These are phyloP conservation scores for Drosophila bocqueti DNA, from an alignment of 1,140 invertebrate species.

Conservation along the genomic window DNA sequence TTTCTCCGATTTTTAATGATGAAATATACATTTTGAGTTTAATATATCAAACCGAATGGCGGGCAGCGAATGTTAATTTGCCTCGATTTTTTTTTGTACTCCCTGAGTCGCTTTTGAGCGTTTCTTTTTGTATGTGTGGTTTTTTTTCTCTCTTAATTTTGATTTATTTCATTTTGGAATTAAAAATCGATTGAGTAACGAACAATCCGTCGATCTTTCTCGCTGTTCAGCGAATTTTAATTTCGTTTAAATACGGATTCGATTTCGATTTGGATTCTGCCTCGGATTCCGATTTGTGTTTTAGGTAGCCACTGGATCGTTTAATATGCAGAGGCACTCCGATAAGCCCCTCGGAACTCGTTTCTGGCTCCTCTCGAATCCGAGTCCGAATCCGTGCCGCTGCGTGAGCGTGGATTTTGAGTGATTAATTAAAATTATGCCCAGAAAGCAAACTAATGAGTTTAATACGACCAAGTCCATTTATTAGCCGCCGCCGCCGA, in stretches of 20 bases:
- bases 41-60: conserved; percentile 81
- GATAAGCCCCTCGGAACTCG: conserved; percentile 50
- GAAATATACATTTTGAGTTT: conserved; percentile 84
- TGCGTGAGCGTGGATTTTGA: conserved; percentile 65
- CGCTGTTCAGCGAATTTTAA: conserved; percentile 61
- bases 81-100: conserved; percentile 28
- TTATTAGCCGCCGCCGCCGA: conserved; percentile 61
- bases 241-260: conserved; percentile 60
- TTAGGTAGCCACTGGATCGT: conserved; percentile 68
- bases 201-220: conserved; percentile 66
- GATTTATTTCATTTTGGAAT: conserved; percentile 83
- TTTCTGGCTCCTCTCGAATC: conserved; percentile 47
- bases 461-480: conserved; percentile 76
- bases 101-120: conserved; percentile 6
- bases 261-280: conserved; percentile 29
- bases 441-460: conserved; percentile 81
- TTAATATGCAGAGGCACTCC: conserved; percentile 66
- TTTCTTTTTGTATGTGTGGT: conserved; percentile 8
- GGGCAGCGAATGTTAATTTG: conserved; percentile 76
- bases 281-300: conserved; percentile 43
- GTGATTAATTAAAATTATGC: conserved; percentile 83
- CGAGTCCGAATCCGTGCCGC: conserved; percentile 3
- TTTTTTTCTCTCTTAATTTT: conserved; percentile 67
- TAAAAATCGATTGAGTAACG: conserved; percentile 79
- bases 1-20: conserved; percentile 76